phyloP scores from a whole-genome alignment of 2,113 vertebrate genomes.

The Podarcis muralis region DNA sequence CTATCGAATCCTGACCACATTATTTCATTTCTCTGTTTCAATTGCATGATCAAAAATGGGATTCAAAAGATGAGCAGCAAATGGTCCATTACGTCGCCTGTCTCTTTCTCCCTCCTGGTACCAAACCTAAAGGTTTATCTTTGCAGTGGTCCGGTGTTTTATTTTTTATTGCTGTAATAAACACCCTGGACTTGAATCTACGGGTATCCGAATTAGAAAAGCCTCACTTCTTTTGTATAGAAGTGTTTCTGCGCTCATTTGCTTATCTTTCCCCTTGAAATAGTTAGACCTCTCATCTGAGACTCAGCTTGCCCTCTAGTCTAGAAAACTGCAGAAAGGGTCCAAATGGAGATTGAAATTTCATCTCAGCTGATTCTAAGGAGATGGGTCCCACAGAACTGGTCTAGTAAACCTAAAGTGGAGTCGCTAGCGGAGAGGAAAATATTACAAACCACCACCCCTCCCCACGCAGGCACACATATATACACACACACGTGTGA shows the following conservation, averaged over 20 bases:
- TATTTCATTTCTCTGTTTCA: background rate
- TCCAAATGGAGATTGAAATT: background rate
- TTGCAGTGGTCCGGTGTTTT: background rate
- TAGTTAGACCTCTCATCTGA: background rate
- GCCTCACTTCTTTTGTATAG: background rate
- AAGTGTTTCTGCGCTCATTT: background rate
- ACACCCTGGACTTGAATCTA: background rate
- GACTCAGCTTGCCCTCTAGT: background rate
- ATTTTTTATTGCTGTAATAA: background rate
- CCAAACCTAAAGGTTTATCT: background rate
- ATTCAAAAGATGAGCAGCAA: background rate
- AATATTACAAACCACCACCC: background rate
- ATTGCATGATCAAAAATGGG: background rate
- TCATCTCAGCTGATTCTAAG: background rate
- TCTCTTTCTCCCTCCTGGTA: background rate
- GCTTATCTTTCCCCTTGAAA: background rate
- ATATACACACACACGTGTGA: background rate
- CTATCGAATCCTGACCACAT: background rate
- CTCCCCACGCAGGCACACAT: background rate
- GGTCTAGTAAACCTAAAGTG: background rate
- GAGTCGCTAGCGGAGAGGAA: background rate
- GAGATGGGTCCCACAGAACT: background rate
- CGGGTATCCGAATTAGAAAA: background rate
- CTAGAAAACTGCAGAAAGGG: background rate
- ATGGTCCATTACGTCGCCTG: background rate